A percentile compares a stretch with the other conserved stretches of the same genome.
Evolutionary conservation across 2,797 vertebrate species (phyloP).

Genomic region (Eurystomus glaucurus): DNA sequence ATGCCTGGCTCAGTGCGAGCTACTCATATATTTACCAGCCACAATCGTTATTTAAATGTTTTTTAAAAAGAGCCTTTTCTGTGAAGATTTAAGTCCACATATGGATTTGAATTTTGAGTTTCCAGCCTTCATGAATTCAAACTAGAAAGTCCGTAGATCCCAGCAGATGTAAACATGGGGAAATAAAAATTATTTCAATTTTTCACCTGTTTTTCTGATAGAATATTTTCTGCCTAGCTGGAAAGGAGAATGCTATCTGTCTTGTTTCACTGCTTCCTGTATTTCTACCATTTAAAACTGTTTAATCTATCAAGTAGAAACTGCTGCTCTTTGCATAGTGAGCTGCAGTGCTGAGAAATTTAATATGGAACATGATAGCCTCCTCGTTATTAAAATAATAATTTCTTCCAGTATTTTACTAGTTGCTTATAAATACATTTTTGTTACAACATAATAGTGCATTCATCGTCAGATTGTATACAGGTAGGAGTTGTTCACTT

Average conservation of each 20-base stretch:
- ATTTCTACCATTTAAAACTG: constrained; percentile 79
- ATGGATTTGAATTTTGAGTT: not conserved
- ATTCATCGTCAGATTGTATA: constrained; percentile 83
- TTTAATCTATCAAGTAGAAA: constrained; percentile 84
- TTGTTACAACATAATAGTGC: constrained; percentile 82
- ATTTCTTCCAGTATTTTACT: constrained; percentile 80
- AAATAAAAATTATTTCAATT: constrained; percentile 15
- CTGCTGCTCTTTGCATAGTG: constrained; percentile 73
- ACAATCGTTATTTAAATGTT: not conserved
- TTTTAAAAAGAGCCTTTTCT: not conserved
- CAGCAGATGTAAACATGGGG: not conserved
- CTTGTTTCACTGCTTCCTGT: constrained; percentile 74
- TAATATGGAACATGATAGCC: constrained; percentile 81
- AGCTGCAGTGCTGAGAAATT: constrained; percentile 77
- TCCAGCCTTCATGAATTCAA: not conserved
- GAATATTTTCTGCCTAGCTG: constrained; percentile 37
- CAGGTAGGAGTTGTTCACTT: constrained; percentile 82
- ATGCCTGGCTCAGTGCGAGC: not conserved
- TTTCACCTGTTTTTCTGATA: constrained; percentile 50
- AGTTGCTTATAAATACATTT: constrained; percentile 84
- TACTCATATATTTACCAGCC: not conserved
- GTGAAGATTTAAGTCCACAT: not conserved
- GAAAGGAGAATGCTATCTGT: constrained; percentile 35
- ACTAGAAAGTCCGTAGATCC: not conserved
- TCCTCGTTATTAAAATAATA: constrained; percentile 80